Conservation (phyloP, 2,113 vertebrate genomes). For the Chunga burmeisteri region DNA sequence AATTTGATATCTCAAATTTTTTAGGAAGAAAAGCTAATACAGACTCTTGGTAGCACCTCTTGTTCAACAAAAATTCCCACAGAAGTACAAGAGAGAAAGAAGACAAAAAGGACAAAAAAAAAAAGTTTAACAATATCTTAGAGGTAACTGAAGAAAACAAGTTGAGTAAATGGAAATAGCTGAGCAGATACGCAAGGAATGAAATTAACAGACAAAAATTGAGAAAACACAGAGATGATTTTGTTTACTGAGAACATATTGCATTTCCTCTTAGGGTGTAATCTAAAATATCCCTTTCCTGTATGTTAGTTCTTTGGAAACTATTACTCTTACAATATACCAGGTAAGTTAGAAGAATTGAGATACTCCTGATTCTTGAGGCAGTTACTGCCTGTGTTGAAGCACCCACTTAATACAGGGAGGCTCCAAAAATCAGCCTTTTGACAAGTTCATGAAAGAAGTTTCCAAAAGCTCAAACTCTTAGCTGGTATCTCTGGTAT, state of each 20-base stretch:
- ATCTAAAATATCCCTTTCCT: not conserved
- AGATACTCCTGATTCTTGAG: not conserved
- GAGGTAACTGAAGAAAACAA: not conserved
- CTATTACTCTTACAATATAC: not conserved
- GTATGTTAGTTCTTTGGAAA: not conserved
- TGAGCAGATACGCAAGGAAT: not conserved
- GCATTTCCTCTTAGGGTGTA: not conserved
- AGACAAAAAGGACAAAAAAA: not conserved
- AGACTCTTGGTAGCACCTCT: not conserved
- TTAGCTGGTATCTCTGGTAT: not conserved
- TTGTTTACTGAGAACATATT: not conserved
- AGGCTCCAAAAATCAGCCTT: not conserved
- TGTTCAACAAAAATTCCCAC: not conserved
- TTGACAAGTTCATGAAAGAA: not conserved
- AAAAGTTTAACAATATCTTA: not conserved
- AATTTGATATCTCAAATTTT: not conserved
- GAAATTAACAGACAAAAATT: not conserved
- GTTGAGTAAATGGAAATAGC: not conserved
- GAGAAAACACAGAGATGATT: not conserved
- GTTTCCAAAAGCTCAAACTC: not conserved
- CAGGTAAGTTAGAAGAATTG: not conserved
- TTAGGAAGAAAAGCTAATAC: not conserved
- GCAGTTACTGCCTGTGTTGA: not conserved
- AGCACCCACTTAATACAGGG: not conserved
- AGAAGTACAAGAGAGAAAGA: not conserved